These are phyloP conservation scores for Tipula helvola DNA, from an alignment of 2,888 invertebrate species.

Conservation along the genomic window DNA sequence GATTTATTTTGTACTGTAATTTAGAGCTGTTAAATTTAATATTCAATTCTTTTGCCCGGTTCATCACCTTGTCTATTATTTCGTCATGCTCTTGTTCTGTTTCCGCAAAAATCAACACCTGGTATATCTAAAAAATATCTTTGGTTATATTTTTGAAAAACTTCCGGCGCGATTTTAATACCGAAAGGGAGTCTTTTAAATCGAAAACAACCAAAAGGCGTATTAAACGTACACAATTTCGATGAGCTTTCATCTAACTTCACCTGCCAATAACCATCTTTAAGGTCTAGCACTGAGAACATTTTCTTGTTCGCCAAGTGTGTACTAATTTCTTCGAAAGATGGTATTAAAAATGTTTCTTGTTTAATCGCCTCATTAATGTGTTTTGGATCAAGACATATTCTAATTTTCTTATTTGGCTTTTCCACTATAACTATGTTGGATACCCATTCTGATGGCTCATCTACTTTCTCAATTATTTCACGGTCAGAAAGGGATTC, in stretches of 20 bases:
- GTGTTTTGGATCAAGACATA: slow-evolving; percentile 11
- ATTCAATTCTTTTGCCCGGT: no score
- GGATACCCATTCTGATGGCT: slow-evolving; percentile 8
- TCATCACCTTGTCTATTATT: no score
- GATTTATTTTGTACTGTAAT: not conserved
- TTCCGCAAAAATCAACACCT: not conserved
- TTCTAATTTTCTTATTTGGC: no score
- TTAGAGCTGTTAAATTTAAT: no score
- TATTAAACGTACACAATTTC: no score
- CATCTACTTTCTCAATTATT: slow-evolving; percentile 5
- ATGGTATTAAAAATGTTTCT: slow-evolving; percentile 13
- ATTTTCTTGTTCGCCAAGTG: not conserved
- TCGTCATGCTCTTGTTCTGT: not conserved
- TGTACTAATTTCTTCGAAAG: slow-evolving; percentile 15
- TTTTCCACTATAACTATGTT: no score
- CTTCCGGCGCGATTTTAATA: not conserved
- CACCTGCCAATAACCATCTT: slow-evolving; percentile 17
- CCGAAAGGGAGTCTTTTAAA: slow-evolving; percentile 4
- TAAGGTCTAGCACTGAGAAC: slow-evolving; percentile 14
- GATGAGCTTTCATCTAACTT: not conserved
- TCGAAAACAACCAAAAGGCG: slow-evolving; percentile 11
- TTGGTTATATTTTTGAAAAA: not conserved
- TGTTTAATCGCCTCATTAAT: slow-evolving; percentile 5
- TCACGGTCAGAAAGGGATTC: not conserved
- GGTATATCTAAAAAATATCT: not conserved